Evolutionary conservation across 2,113 vertebrate species (phyloP).

Genomic region (Sander lucioperca): DNA sequence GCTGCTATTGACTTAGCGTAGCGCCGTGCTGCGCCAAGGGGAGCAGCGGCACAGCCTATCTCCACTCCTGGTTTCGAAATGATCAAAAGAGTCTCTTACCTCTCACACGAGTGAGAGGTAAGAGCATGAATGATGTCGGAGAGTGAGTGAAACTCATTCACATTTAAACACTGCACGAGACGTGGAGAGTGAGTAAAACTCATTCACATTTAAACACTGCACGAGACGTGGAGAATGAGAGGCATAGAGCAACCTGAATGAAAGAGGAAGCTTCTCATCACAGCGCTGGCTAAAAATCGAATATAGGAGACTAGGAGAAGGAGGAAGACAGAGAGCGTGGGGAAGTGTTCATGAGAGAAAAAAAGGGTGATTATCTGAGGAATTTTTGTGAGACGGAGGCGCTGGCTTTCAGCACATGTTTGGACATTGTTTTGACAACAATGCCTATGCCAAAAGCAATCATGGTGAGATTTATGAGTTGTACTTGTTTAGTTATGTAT

Average conservation of each 20-base stretch:
- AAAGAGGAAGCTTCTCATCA: conserved; percentile 70
- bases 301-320: conserved; percentile 11
- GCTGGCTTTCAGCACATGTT: conserved; percentile 56
- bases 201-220: conserved; percentile 57
- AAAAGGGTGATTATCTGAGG: conserved; percentile 51
- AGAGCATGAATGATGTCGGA: conserved; percentile 66
- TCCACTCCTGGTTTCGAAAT: conserved; percentile 67
- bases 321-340: conserved; percentile 49
- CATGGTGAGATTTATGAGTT: conserved; percentile 34
- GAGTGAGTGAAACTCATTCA: conserved; percentile 51
- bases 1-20: conserved; percentile 75
- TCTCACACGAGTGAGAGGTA: conserved; percentile 59
- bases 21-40: conserved; percentile 50
- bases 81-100: conserved; percentile 69
- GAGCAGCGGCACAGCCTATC: conserved; percentile 35
- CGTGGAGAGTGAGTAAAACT: conserved; percentile 38
- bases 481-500: conserved; percentile 23
- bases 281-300: conserved; percentile 21
- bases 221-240: conserved; percentile 51
- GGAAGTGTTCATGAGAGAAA: conserved; percentile 48
- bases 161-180: conserved; percentile 54
- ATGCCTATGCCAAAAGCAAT: conserved; percentile 52
- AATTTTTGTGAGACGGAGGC: conserved; percentile 39
- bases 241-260: conserved; percentile 67
- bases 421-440: conserved; percentile 71